Percentiles rank a stretch among this genome's conserved stretches.
phyloP scores from a whole-genome alignment of 2,888 invertebrate species.

The Hydraecia micacea region DNA sequence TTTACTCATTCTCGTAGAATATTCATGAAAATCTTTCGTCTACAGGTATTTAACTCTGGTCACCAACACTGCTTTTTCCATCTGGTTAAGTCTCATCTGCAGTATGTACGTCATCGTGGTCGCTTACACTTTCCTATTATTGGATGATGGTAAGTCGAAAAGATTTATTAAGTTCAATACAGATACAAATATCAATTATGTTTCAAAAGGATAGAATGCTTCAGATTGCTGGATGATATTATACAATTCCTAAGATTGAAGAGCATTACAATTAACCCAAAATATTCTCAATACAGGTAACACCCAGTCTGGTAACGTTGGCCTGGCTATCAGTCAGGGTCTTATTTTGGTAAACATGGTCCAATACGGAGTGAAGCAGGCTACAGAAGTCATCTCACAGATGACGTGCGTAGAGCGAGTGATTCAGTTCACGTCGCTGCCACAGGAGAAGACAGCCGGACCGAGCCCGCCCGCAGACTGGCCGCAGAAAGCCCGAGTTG shows the following conservation, averaged over 20 bases:
- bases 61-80: conserved; percentile 91
- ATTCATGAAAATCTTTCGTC: neutral
- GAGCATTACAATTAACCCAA: neutral
- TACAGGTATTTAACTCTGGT: conserved; percentile 91
- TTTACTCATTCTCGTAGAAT: neutral
- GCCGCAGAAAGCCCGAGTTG: conserved; percentile 91
- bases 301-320: conserved; percentile 92
- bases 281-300: conserved; percentile 76
- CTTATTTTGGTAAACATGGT: conserved; percentile 94
- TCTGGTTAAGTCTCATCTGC: conserved; percentile 92
- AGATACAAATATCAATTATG: neutral
- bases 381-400: conserved; percentile 93
- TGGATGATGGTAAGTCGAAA: conserved; percentile 90
- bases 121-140: conserved; percentile 91
- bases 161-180: neutral
- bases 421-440: conserved; percentile 93
- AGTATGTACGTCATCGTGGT: conserved; percentile 90
- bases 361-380: conserved; percentile 95
- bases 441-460: conserved; percentile 92
- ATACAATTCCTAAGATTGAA: neutral
- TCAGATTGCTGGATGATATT: neutral
- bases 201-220: neutral
- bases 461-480: conserved; percentile 90
- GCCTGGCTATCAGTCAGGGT: conserved; percentile 93
- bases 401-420: conserved; percentile 96